phyloP scores from a whole-genome alignment of 2,888 invertebrate genomes.

The Gari tellinella region DNA sequence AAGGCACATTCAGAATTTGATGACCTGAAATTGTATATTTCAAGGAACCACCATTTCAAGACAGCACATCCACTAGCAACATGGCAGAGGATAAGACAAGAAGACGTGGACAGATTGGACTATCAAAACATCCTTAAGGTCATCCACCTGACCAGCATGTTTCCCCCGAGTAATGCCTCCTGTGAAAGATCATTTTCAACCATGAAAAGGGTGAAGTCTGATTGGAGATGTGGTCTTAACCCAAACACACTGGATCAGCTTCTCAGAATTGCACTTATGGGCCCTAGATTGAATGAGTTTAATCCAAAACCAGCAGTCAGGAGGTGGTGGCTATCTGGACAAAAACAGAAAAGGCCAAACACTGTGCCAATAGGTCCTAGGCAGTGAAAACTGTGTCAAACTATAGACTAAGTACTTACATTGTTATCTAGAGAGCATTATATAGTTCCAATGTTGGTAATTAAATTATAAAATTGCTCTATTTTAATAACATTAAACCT shows the following conservation, averaged over 20 bases:
- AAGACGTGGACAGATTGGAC: slow-evolving; percentile 5
- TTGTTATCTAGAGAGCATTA: too few species aligned
- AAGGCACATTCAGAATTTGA: background rate
- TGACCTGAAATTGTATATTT: background rate
- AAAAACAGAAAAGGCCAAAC: slow-evolving; percentile 10
- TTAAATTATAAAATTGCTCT: too few species aligned
- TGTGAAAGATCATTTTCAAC: slow-evolving; percentile 11
- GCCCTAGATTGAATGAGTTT: background rate
- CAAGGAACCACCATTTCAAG: slow-evolving; percentile 3
- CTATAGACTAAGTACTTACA: too few species aligned
- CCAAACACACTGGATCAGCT: slow-evolving; percentile 6
- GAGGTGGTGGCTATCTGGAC: slow-evolving; percentile 21
- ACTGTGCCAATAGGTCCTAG: slow-evolving; percentile 5
- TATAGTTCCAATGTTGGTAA: too few species aligned
- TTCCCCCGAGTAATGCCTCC: slow-evolving; percentile 5
- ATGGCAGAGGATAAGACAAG: slow-evolving; percentile 13
- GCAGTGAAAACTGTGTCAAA: too few species aligned
- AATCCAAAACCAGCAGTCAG: background rate
- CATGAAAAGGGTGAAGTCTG: slow-evolving; percentile 16
- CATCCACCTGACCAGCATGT: slow-evolving; percentile 12
- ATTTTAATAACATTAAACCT: too few species aligned
- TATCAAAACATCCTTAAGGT: slow-evolving; percentile 4
- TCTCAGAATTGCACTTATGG: background rate
- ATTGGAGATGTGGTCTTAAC: slow-evolving; percentile 7
- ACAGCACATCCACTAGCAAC: background rate